Conservation (phyloP, 1,140 invertebrate genomes). For the Drosophila pachea region DNA sequence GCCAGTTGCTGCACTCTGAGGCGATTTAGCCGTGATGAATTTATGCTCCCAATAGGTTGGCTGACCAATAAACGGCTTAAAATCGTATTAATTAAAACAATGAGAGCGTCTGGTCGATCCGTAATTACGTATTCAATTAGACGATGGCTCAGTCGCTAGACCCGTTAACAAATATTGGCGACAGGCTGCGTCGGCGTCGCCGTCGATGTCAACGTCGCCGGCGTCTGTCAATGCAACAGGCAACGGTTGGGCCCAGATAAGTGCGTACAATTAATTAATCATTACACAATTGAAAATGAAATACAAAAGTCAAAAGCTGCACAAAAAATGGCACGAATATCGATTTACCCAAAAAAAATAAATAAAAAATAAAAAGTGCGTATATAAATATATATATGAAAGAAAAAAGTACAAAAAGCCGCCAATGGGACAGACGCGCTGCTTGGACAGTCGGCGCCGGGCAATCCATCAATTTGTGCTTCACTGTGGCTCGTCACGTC, state of each 20-base stretch:
- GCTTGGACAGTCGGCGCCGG: constrained; percentile 68
- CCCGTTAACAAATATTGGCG: constrained; percentile 35
- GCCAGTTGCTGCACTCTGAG: constrained; percentile 7
- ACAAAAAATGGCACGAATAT: constrained; percentile 71
- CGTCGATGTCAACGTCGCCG: too few relatives aligned
- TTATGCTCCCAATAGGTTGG: constrained; percentile 35
- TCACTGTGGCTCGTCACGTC: constrained; percentile 71
- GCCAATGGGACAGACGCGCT: constrained; percentile 39
- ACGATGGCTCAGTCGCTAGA: constrained; percentile 12
- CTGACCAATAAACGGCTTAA: constrained; percentile 48
- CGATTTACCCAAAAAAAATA: constrained; percentile 54
- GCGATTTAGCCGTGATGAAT: constrained; percentile 53
- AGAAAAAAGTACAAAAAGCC: constrained; percentile 57
- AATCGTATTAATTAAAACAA: constrained; percentile 64
- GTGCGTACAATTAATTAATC: constrained; percentile 61
- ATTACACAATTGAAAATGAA: constrained; percentile 52
- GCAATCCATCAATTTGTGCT: constrained; percentile 71
- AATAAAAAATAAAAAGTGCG: constrained; percentile 2
- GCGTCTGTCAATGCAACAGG: too few relatives aligned
- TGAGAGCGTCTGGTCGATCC: constrained; percentile 39
- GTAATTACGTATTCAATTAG: constrained; percentile 57
- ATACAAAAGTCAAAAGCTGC: constrained; percentile 55
- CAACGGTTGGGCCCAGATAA: constrained; percentile 38
- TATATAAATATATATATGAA: constrained; percentile 26
- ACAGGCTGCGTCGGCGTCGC: constrained; percentile 39